Conservation (phyloP, 2,113 vertebrate species). For the Lichenostomus cassidix region DNA sequence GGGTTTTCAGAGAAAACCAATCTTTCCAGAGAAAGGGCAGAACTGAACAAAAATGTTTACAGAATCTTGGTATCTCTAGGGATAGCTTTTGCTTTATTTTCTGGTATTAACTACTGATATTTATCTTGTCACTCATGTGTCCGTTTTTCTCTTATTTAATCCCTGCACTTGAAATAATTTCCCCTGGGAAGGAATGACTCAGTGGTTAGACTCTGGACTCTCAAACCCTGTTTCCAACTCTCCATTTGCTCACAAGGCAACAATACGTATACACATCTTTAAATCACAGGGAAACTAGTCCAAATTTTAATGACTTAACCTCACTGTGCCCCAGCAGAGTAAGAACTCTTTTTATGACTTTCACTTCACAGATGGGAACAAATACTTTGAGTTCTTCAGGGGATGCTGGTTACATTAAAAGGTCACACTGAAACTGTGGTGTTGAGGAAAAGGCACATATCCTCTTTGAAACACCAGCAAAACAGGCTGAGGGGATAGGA, state of each 20-base stretch:
- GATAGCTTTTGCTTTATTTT: background rate
- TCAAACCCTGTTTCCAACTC: background rate
- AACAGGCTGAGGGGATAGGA: background rate
- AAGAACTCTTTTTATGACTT: background rate
- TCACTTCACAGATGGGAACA: background rate
- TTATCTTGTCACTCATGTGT: background rate
- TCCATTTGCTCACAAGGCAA: background rate
- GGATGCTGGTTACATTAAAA: background rate
- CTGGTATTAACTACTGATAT: conserved; percentile 4
- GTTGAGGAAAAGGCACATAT: background rate
- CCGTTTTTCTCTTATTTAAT: background rate
- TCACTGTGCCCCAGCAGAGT: background rate
- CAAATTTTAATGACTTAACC: background rate
- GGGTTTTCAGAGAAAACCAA: background rate
- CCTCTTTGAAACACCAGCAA: background rate
- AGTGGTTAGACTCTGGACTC: background rate
- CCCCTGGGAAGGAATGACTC: background rate
- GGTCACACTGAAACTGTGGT: background rate
- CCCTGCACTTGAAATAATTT: background rate
- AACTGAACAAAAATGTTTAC: background rate
- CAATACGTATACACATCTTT: background rate
- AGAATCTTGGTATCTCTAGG: background rate
- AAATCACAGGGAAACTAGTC: background rate
- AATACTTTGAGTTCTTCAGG: background rate
- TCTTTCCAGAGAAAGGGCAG: background rate